Base-by-base conservation (phyloP, 1,140 invertebrate species). In the Lordiphosa collinella region DNA sequence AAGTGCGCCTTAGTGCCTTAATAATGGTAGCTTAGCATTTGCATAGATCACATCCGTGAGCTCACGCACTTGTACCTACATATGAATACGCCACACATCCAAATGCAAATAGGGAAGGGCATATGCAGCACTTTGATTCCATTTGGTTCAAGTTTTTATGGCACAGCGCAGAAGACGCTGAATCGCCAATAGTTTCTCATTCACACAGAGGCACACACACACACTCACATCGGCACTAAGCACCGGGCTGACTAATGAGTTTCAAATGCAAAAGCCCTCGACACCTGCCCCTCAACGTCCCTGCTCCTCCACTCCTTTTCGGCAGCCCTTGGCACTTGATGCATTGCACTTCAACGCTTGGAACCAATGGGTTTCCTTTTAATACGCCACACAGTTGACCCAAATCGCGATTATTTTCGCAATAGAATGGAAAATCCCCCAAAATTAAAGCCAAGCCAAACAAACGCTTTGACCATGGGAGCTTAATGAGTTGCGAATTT, bases 401-500 rank as follows among this genome's bases (percentile, higher is more conserved):
- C 58, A 68, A 32, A 22, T 11, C 3, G 11, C n/a, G 14, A 36
- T 35, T 18, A 29, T 25, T 13, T 44, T 44, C 29, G 16, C 37
- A 40, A 40, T 40, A 16, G 10, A 40, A 40, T 13, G 8, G 11
- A 44, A 44, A 44, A 29, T 25, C 22, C 22, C 22, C 1, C 41
- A 44, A 44, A 44, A 12, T 11, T 18, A 35, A 48, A 55, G 51
- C 51, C 34, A 25, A 25, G 22, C 22, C 22, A 25, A 25, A 25
- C 22, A 25, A 25, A 25, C 22, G 22, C 22, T 25, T 25, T 25
- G 22, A 25, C 22, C 22, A 25, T 25, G 22, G 22, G 29, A 43
- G 43, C 63, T 72, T 65, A 78, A 78, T 80, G 74, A 78, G 75
- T 80, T 80, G 63, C 44, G 40, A 75, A 54, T 64, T 49, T 68